Evolutionary conservation across 2,888 invertebrate species (phyloP), one percentile per base, ranked within the genome.

Genomic region (Diachrysia chrysitis): DNA sequence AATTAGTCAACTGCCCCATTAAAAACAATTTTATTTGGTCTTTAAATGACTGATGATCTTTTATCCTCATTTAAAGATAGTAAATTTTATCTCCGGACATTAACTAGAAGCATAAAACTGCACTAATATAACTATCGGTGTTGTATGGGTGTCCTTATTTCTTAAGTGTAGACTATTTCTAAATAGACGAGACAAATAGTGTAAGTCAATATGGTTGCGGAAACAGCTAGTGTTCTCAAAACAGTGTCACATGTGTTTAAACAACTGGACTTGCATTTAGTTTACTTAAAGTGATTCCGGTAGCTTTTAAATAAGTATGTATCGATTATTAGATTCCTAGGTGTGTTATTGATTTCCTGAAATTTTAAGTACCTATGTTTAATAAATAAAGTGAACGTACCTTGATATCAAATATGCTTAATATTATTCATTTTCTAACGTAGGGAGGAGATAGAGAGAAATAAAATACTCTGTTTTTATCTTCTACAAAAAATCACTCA

Each of bases 211-310:
- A 51, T 21, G n/a, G 4, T 51, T 12, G 48, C 48, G 48, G 48
- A 51, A 51, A 19, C 48, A 21, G 17, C 12, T 51, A 21, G 21
- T 51, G 21, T 51, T 51, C 48, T 21, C 48, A 51, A 51, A 51
- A 51, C 48, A 51, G 48, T 56, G 56, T 56, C 29, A 19, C 32
- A 56, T 17, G 14, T 56, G 14, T 56, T 56, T 56, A 56, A 56
- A 56, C 56, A 56, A 56, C 56, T 35, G 56, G 19, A 32, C 19
- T 35, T 35, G 35, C 48, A 51, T 51, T 12, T 9, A 21, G 48
- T 51, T 51, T 51, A 51, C 48, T 51, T 48, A 10, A 3, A 12
- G 21, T 21, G 7, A 51, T 51, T 51, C 48, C 48, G 48, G 48
- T 51, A 2, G 48, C 19, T 9, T 51, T n/a, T 7, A n/a, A 21